Evolutionary conservation across 2,113 vertebrate species (phyloP).

Genomic region (Chiloscyllium plagiosum): DNA sequence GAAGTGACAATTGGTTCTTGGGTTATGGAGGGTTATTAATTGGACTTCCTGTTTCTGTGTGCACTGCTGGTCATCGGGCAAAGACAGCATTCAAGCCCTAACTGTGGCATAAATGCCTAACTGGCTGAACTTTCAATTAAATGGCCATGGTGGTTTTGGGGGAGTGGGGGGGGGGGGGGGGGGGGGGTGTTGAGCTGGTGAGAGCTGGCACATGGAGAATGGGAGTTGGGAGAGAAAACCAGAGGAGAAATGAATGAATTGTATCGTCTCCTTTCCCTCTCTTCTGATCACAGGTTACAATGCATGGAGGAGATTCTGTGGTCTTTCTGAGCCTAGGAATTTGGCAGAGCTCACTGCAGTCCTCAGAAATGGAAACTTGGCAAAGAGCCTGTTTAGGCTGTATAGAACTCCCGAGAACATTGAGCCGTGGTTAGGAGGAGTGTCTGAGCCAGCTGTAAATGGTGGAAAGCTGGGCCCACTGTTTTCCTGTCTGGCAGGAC

Average conservation of each 20-base stretch:
- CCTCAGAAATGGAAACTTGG: constrained; percentile 50
- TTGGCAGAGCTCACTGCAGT: constrained; percentile 47
- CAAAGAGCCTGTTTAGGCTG: constrained; percentile 49
- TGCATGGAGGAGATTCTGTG: constrained; percentile 56
- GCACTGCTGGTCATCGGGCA: background rate
- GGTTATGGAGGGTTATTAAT: background rate
- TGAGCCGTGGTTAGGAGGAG: constrained; percentile 62
- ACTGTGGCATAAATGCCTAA: background rate
- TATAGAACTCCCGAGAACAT: constrained; percentile 60
- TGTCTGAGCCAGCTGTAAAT: constrained; percentile 58
- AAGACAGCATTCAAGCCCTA: background rate
- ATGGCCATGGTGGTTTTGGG: background rate
- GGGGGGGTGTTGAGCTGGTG: background rate
- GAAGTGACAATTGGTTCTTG: background rate
- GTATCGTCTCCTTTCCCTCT: background rate
- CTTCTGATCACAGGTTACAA: constrained; percentile 56
- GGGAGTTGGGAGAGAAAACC: background rate
- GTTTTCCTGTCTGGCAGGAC: background rate
- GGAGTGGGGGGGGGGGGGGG: too few relatives aligned
- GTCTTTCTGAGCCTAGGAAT: constrained; percentile 54
- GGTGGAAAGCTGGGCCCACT: constrained; percentile 35
- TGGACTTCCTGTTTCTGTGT: background rate
- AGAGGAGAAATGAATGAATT: background rate
- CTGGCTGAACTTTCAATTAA: background rate
- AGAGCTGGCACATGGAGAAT: background rate